Base-by-base conservation (phyloP, 2,888 invertebrate species). In the Conops quadrifasciatus region DNA sequence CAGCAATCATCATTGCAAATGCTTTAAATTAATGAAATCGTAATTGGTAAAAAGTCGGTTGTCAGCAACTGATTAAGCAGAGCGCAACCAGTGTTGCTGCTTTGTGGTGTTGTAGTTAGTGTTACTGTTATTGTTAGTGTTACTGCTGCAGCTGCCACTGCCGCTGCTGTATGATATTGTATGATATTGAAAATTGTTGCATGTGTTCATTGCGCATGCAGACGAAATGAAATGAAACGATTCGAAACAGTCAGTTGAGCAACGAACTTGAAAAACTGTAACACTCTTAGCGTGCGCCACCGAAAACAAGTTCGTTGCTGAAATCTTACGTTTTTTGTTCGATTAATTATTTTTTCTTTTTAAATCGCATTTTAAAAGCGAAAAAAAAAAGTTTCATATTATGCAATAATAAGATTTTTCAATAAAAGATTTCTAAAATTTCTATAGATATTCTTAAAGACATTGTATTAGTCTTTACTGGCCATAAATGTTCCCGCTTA, bases 1-100 rank as follows among this genome's bases (percentile, higher is more conserved):
- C 36, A 36, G 36, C 36, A 36, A 9, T 36, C 36, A 36, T 36
- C 9, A 36, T 36, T 36, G 36, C 36, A 36, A 36, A 36, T 36
- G 36, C 9, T 36, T 36, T 36, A 36, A 56, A 24, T 15, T 16
- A 56, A 16, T 63, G 63, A 45, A 47, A 26, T 26, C 63, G 28
- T 47, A 26, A 24, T 36, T 51, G 26, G 51, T n/a, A n/a, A 65
- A 51, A 60, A 60, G 1, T 51, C 30, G 19, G n/a, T 65, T 65
- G 51, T 65, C 65, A 53, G 65, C 65, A 30, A 65, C 47, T 51
- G 11, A 65, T 65, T 28, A 65, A 65, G 19, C 47, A 51, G 49
- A 26, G 30, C 49, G 58, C 24, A 58, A 58, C 58, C 21, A 24
- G 24, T 58, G 58, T 28, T 58, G 26, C 26, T 28, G 28, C 28